Percentiles rank a stretch among this genome's conserved stretches.
Conservation (phyloP, 2,113 vertebrate genomes). For the Danionella cerebrum region DNA sequence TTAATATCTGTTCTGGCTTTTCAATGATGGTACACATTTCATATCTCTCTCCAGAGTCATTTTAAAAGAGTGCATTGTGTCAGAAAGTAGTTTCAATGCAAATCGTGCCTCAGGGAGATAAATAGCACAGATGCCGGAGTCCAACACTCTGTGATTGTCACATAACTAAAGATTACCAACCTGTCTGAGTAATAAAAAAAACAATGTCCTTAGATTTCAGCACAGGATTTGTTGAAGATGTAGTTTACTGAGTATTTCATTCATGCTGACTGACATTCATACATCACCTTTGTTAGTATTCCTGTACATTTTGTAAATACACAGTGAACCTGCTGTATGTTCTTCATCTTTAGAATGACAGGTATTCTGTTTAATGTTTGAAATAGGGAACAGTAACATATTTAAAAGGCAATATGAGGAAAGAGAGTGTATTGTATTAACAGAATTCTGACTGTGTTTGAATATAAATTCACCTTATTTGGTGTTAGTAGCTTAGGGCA, state of each 20-base stretch:
- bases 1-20: not conserved
- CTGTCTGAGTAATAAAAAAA: not conserved
- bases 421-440: not conserved
- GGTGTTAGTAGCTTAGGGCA: not conserved
- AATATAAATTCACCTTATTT: not conserved
- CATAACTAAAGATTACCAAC: not conserved
- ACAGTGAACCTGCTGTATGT: not conserved
- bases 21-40: not conserved
- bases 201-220: not conserved
- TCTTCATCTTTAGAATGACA: not conserved
- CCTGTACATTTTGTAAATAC: not conserved
- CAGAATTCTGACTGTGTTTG: not conserved
- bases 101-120: not conserved
- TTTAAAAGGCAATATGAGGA: not conserved
- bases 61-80: constrained; percentile 13
- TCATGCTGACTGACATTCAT: not conserved
- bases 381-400: not conserved
- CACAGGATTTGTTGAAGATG: not conserved
- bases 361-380: not conserved
- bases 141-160: not conserved
- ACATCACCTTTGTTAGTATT: not conserved
- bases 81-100: constrained; percentile 4
- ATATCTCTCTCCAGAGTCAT: not conserved
- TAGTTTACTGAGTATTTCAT: not conserved
- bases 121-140: constrained; percentile 9